These are phyloP conservation scores for Malurus leucopterus DNA, from an alignment of 2,797 vertebrate genomes.

Conservation along the genomic window DNA sequence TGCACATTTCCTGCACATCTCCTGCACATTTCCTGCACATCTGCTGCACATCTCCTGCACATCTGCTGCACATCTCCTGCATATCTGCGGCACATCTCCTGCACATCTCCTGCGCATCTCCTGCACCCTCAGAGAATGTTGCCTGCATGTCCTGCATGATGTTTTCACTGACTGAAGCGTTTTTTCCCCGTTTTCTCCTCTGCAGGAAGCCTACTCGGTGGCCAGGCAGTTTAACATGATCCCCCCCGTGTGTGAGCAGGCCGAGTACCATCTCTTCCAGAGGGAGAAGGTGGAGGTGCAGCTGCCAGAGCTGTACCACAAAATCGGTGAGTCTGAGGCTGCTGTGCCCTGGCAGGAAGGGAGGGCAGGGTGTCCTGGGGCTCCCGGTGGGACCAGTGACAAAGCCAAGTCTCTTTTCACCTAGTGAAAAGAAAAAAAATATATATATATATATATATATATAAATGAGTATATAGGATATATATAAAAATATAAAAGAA, in stretches of 20 bases:
- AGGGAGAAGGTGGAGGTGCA: constrained; percentile 98
- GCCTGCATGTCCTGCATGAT: not conserved
- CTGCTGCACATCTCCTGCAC: no score
- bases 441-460: no score
- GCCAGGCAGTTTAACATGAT: constrained; percentile 98
- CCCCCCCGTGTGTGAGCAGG: constrained; percentile 95
- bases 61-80: no score
- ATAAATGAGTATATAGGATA: no score
- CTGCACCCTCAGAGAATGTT: rapidly evolving
- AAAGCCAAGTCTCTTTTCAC: rapidly evolving
- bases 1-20: no score
- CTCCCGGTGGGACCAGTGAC: not conserved
- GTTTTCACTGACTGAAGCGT: rapidly evolving
- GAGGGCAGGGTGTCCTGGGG: not conserved
- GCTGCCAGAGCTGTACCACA: constrained; percentile 94
- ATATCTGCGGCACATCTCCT: no score
- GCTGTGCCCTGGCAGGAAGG: not conserved
- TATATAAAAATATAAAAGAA: no score
- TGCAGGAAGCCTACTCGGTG: constrained; percentile 94
- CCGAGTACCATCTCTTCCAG: constrained; percentile 97
- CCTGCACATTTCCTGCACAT: no score
- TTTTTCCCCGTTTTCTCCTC: not conserved
- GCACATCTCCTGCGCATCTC: not conserved
- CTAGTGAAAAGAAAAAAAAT: no score
- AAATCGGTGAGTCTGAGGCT: constrained; percentile 84